Evolutionary conservation across 2,113 vertebrate species (phyloP).

Genomic region (Neopipo cinnamomea): DNA sequence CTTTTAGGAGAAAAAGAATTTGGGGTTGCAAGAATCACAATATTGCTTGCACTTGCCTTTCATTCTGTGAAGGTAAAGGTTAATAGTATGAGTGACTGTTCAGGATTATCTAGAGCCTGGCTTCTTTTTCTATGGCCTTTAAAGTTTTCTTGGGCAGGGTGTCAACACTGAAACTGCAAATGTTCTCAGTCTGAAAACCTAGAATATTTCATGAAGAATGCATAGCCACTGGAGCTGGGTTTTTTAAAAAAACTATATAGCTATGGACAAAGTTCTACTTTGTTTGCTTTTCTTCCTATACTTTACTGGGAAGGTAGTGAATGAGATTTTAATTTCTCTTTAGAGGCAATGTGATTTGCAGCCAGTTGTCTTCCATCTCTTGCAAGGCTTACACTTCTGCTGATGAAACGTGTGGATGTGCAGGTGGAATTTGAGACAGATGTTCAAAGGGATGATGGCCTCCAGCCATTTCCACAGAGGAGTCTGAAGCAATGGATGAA

Average conservation of each 20-base stretch:
- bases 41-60: not conserved
- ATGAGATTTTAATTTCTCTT: not conserved
- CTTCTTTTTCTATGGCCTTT: not conserved
- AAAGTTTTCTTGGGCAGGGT: not conserved
- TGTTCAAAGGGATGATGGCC: not conserved
- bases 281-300: not conserved
- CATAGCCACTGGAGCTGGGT: fast-evolving
- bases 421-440: not conserved
- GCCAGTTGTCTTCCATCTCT: not conserved
- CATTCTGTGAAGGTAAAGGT: not conserved
- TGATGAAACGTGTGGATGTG: not conserved
- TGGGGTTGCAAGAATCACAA: not conserved
- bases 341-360: not conserved
- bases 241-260: not conserved
- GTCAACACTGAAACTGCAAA: not conserved
- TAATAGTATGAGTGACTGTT: not conserved
- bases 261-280: not conserved
- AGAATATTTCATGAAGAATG: not conserved
- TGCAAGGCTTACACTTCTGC: not conserved
- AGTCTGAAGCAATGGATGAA: not conserved
- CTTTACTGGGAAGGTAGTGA: not conserved
- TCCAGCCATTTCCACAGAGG: not conserved
- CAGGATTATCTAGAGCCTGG: not conserved
- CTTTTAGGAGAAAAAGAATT: not conserved
- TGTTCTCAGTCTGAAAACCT: not conserved